phyloP scores from a whole-genome alignment of 2,113 vertebrate genomes.

The Perccottus glenii region DNA sequence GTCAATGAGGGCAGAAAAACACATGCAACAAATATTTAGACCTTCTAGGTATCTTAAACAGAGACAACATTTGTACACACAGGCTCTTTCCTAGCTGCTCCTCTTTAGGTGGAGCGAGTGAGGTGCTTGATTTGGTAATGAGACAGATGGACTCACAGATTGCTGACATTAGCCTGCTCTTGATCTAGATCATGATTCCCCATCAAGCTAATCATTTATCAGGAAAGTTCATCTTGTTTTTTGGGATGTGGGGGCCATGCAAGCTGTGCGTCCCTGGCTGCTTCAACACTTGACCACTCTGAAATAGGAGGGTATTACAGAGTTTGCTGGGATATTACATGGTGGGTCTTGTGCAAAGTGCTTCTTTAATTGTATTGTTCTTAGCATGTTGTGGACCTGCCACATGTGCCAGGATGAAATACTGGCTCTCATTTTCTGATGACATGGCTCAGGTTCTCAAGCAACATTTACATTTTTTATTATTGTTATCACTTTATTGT shows the following conservation, averaged over 20 bases:
- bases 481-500: too few relatives aligned
- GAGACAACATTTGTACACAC: slow-evolving; percentile 6
- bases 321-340: slow-evolving; percentile 59
- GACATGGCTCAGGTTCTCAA: too few relatives aligned
- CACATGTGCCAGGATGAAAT: too few relatives aligned
- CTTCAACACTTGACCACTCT: slow-evolving; percentile 60
- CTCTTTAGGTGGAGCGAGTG: slow-evolving; percentile 29
- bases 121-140: slow-evolving; percentile 59
- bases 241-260: slow-evolving; percentile 45
- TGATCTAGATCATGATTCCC: slow-evolving; percentile 79
- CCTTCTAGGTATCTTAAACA: slow-evolving; percentile 15
- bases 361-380: too few relatives aligned
- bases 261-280: slow-evolving; percentile 67
- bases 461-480: too few relatives aligned
- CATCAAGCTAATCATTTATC: slow-evolving; percentile 78
- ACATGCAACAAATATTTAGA: slow-evolving; percentile 43
- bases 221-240: slow-evolving; percentile 69
- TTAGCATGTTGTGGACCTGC: too few relatives aligned
- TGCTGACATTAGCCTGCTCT: slow-evolving; percentile 79
- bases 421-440: too few relatives aligned
- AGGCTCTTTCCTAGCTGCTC: slow-evolving; percentile 34
- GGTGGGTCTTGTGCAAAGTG: slow-evolving; percentile 49
- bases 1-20: slow-evolving; percentile 18
- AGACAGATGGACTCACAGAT: slow-evolving; percentile 80
- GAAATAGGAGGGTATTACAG: slow-evolving; percentile 57